Conservation (phyloP, 1,140 invertebrate genomes). For the Euura saliciscinereae region DNA sequence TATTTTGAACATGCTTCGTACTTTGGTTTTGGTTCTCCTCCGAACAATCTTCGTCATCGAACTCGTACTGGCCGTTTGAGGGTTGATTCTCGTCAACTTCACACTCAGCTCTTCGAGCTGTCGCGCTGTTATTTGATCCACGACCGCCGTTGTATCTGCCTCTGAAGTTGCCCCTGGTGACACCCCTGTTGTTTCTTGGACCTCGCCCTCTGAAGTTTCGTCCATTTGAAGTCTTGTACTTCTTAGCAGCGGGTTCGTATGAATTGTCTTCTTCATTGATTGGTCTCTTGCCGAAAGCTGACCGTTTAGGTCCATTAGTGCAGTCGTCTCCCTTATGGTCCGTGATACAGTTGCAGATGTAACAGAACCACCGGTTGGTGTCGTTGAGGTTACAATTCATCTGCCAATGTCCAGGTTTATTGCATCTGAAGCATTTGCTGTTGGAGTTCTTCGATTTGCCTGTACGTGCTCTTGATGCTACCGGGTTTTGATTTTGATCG, state of each 20-base stretch:
- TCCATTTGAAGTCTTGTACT: slow-evolving; percentile 5
- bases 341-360: slow-evolving; percentile 14
- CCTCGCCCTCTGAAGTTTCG: slow-evolving; percentile 14
- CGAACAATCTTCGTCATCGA: slow-evolving; percentile 11
- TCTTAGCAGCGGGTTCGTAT: slow-evolving; percentile 21
- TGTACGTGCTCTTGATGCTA: slow-evolving; percentile 10
- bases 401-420: slow-evolving; percentile 25
- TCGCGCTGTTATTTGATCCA: slow-evolving; percentile 14
- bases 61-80: neutral
- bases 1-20: slow-evolving; percentile 18
- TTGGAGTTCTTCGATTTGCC: slow-evolving; percentile 14
- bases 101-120: slow-evolving; percentile 25
- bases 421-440: slow-evolving; percentile 24
- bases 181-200: slow-evolving; percentile 13
- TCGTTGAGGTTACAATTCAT: slow-evolving; percentile 20
- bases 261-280: slow-evolving; percentile 12
- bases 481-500: slow-evolving; percentile 16
- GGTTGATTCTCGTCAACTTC: slow-evolving; percentile 6
- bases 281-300: slow-evolving; percentile 20
- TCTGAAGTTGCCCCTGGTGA: neutral
- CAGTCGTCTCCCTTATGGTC: slow-evolving; percentile 24
- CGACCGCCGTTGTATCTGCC: slow-evolving; percentile 14
- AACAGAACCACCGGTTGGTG: slow-evolving; percentile 26
- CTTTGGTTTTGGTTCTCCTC: slow-evolving; percentile 4
- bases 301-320: neutral